phyloP scores from a whole-genome alignment of 2,113 vertebrate species.

The Alligator mississippiensis region DNA sequence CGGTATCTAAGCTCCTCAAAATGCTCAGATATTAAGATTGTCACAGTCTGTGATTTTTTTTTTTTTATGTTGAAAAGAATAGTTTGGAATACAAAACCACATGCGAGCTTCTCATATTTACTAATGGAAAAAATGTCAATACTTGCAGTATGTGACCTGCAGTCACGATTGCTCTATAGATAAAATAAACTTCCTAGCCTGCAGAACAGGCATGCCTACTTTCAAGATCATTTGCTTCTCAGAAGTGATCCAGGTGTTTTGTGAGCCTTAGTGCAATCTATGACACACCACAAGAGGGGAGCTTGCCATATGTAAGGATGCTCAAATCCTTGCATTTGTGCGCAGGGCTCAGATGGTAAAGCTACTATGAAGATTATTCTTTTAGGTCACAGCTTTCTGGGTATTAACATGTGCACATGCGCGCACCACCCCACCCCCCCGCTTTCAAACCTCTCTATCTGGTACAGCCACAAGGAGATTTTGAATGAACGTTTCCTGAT shows the following conservation, averaged over 20 bases:
- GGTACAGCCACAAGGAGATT: not conserved
- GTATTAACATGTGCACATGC: not conserved
- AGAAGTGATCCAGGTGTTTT: not conserved
- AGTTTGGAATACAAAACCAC: not conserved
- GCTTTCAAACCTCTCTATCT: not conserved
- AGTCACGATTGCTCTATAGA: slow-evolving; percentile 10
- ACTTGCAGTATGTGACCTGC: not conserved
- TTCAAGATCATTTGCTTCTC: not conserved
- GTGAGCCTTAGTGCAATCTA: slow-evolving; percentile 15
- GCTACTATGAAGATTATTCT: fast-evolving
- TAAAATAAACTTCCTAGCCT: slow-evolving; percentile 24
- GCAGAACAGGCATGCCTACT: slow-evolving; percentile 47
- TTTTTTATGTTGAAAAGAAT: not conserved
- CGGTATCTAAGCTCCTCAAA: not conserved
- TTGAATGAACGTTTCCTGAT: fast-evolving
- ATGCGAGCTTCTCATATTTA: not conserved
- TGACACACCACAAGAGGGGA: slow-evolving; percentile 51
- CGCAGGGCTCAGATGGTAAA: fast-evolving
- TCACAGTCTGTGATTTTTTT: not conserved
- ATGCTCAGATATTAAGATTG: not conserved
- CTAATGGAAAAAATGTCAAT: not conserved
- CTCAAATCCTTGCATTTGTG: not conserved
- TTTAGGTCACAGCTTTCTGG: not conserved
- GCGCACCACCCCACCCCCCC: not conserved
- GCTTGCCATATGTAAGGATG: slow-evolving; percentile 20